Evolutionary conservation across 2,113 vertebrate species (phyloP).

Genomic region (Austrofundulus limnaeus): DNA sequence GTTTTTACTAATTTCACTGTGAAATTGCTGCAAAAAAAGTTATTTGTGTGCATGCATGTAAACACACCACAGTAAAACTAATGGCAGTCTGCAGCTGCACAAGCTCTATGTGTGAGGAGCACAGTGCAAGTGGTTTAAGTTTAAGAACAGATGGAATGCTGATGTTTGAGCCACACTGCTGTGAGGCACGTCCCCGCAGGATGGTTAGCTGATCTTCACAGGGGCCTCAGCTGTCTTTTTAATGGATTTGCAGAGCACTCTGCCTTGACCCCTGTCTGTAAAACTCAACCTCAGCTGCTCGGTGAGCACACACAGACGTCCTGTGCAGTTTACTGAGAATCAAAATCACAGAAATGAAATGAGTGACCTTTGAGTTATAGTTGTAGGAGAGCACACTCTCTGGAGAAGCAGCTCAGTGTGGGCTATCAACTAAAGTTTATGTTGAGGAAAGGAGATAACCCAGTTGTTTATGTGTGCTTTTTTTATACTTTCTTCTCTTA

Average conservation of each 20-base stretch:
- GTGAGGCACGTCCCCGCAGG: neutral
- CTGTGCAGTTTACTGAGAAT: conserved; percentile 11
- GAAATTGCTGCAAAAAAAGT: neutral
- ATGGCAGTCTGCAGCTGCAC: neutral
- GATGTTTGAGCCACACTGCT: neutral
- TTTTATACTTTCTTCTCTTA: conserved; percentile 43
- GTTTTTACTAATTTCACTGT: neutral
- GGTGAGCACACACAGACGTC: conserved; percentile 25
- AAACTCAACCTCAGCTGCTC: conserved; percentile 26
- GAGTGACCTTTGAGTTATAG: conserved; percentile 34
- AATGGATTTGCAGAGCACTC: neutral
- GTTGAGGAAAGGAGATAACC: conserved; percentile 4
- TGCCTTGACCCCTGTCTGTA: conserved; percentile 26
- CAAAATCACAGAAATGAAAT: conserved; percentile 16
- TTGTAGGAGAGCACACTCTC: neutral
- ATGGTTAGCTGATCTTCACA: conserved; percentile 22
- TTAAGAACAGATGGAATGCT: conserved; percentile 11
- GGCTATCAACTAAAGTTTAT: neutral
- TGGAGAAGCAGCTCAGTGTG: neutral
- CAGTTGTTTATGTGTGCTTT: neutral
- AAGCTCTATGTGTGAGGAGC: too few relatives aligned
- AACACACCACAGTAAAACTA: neutral
- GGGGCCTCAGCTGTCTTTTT: conserved; percentile 22
- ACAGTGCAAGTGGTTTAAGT: neutral
- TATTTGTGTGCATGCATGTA: neutral